Conservation (phyloP, 92 coral and sea anemone genomes). For the Phymanthus crucifer region DNA sequence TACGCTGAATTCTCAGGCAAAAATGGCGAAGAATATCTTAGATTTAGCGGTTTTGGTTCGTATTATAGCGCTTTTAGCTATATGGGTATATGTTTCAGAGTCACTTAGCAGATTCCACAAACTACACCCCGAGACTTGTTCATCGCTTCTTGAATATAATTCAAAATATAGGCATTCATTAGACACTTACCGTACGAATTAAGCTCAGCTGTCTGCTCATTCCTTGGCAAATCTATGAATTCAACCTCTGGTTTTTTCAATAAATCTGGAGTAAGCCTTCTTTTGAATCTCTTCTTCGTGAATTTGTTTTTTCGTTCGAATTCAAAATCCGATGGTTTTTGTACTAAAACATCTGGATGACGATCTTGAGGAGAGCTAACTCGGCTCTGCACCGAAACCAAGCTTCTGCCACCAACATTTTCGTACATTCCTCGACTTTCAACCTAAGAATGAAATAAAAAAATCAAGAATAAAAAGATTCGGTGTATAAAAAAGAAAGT, state of each 20-base stretch:
- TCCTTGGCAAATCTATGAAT: slow-evolving; percentile 30
- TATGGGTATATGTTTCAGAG: background rate
- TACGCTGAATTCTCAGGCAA: background rate
- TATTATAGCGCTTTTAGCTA: background rate
- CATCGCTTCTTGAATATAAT: background rate
- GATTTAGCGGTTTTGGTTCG: background rate
- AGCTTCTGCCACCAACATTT: background rate
- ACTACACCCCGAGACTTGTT: slow-evolving; percentile 28
- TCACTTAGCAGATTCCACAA: background rate
- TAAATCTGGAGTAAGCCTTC: background rate
- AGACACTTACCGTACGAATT: slow-evolving; percentile 30
- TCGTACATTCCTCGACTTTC: background rate
- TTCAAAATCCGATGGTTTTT: background rate
- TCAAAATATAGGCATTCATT: background rate
- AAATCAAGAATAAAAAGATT: background rate
- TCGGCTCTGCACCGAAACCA: background rate
- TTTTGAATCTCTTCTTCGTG: background rate
- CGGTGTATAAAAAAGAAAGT: background rate
- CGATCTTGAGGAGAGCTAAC: background rate
- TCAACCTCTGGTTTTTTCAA: background rate
- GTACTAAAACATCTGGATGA: slow-evolving; percentile 8
- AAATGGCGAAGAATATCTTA: background rate
- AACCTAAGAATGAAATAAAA: background rate
- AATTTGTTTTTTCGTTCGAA: background rate
- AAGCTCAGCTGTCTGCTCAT: slow-evolving; percentile 1